Base-by-base conservation (phyloP, 2,888 invertebrate genomes). In the Salpingus planirostris region DNA sequence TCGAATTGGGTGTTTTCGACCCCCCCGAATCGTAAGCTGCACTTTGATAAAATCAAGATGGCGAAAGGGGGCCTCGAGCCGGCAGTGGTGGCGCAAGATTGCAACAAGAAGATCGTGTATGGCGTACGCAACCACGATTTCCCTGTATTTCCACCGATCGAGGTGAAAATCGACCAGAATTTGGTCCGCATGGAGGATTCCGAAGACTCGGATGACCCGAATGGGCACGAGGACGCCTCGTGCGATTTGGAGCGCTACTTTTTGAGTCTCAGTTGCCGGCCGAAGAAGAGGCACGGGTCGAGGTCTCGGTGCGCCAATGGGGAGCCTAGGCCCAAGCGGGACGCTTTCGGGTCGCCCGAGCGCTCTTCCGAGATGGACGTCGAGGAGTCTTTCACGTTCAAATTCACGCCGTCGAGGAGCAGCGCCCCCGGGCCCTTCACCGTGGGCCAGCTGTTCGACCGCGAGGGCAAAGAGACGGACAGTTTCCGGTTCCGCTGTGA, bases 331-430 rank as follows among this genome's bases (percentile, higher is more conserved):
- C 35, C 32, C 11, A 35, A 39, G 10, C 31, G 31, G 15, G 35
- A 32, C 13, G 31, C 18, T n/a, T 8, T 5, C 28, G 12, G 30
- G 29, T 8, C 28, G 27, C 24, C 18, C 39, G 13, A 21, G 7
- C 2, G 23, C 13, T 12, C 15, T n/a, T n/a, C 22, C 6, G 24
- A 21, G 8, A 10, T 21, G 5, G 29, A 24, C 13, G n/a, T n/a
- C 4, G 39, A 39, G 18, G 35, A 39, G 18, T 39, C 39, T 4
- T 39, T 35, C 15, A 39, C 35, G 11, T 35, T 35, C n/a, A 32
- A 35, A 14, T 35, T 39, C 21, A 39, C 39, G n/a, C 13, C 11
- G 11, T 21, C 11, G 10, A 21, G 13, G 13, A 23, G 11, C 21
- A 21, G 25, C 4, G n/a, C 18, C n/a, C n/a, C 7, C 11, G 11